These are phyloP conservation scores for Andrena camellia DNA, from an alignment of 2,888 invertebrate genomes.

Conservation along the genomic window DNA sequence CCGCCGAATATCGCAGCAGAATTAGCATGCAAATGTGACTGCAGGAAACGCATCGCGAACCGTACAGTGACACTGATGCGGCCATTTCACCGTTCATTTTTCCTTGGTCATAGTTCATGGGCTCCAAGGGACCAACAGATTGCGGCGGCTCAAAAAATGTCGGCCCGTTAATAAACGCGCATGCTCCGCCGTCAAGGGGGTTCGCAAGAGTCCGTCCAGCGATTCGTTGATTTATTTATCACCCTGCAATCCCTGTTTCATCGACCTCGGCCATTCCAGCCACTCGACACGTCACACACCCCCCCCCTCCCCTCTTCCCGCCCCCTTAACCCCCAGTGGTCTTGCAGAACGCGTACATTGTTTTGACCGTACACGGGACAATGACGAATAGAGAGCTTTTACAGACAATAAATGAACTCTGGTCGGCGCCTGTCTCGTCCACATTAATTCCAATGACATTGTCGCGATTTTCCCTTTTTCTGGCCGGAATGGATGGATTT, in stretches of 20 bases:
- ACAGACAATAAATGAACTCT: constrained; percentile 67
- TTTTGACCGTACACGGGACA: constrained; percentile 61
- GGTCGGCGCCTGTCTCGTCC: constrained; percentile 39
- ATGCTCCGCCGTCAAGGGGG: constrained; percentile 14
- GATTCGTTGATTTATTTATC: constrained; percentile 64
- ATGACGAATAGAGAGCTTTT: constrained; percentile 69
- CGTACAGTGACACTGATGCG: neutral
- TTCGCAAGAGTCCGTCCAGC: constrained; percentile 33
- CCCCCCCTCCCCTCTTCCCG: too few relatives aligned
- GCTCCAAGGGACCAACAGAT: constrained; percentile 27
- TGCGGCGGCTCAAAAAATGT: constrained; percentile 14
- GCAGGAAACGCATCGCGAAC: neutral
- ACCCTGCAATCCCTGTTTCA: constrained; percentile 35
- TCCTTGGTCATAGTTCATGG: constrained; percentile 18
- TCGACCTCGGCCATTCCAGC: constrained; percentile 18
- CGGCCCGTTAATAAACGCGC: constrained; percentile 45
- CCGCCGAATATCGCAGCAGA: neutral
- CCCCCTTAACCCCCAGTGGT: constrained; percentile 12
- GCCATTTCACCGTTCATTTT: constrained; percentile 18
- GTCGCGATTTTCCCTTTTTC: constrained; percentile 9
- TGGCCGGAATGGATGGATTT: constrained; percentile 26
- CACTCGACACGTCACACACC: constrained; percentile 38
- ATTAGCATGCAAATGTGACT: constrained; percentile 17
- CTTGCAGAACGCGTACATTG: constrained; percentile 59
- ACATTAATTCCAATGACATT: constrained; percentile 59